phyloP scores from a whole-genome alignment of 2,888 invertebrate genomes.

The Eristalis intricaria region DNA sequence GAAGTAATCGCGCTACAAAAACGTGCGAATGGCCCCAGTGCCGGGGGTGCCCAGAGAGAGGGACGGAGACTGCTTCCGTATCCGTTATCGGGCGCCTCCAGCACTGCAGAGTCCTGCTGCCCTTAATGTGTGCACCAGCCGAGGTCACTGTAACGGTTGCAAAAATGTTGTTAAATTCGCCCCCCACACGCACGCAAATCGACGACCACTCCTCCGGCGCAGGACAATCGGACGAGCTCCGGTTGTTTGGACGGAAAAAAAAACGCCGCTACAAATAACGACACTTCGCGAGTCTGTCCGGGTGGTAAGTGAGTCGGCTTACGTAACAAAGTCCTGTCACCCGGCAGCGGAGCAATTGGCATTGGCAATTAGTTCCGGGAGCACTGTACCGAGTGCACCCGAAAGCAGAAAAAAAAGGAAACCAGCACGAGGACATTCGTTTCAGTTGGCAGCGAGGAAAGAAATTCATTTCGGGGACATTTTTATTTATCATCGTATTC shows the following conservation, averaged over 20 bases:
- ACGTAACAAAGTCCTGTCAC: conserved; percentile 32
- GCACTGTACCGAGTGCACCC: conserved; percentile 50
- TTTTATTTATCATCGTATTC: conserved; percentile 47
- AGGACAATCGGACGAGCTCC: conserved; percentile 7
- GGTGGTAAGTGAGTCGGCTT: conserved; percentile 34
- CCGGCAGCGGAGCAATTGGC: conserved; percentile 48
- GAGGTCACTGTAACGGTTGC: conserved; percentile 41
- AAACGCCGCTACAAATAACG: neutral
- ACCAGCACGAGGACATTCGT: conserved; percentile 36
- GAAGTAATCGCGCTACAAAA: conserved; percentile 28
- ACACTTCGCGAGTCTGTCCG: conserved; percentile 26
- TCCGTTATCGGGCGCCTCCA: conserved; percentile 34
- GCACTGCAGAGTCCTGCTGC: conserved; percentile 5
- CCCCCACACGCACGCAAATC: conserved; percentile 25
- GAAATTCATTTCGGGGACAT: conserved; percentile 55
- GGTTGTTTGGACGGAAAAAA: neutral
- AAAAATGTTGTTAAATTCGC: conserved; percentile 50
- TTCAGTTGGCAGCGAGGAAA: conserved; percentile 39
- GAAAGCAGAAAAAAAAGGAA: conserved; percentile 28
- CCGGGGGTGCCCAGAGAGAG: neutral
- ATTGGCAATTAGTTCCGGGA: conserved; percentile 65
- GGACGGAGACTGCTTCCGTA: conserved; percentile 31
- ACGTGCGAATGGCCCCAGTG: conserved; percentile 37
- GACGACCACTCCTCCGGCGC: neutral
- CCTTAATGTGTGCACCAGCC: conserved; percentile 40